These are phyloP conservation scores for Chrysoperla carnea DNA, from an alignment of 1,140 invertebrate species.

Conservation along the genomic window DNA sequence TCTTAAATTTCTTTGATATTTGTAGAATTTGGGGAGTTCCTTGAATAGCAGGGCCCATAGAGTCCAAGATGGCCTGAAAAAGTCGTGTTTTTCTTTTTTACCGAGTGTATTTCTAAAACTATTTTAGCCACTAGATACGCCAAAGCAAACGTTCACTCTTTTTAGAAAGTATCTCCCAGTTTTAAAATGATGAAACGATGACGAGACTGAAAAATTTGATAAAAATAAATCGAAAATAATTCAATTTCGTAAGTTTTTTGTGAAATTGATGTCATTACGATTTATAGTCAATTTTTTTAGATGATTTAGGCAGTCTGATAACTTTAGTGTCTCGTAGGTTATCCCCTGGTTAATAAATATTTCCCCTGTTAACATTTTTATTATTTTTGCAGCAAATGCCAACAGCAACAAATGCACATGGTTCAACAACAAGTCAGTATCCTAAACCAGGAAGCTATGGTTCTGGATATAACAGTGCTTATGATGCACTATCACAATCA, in stretches of 20 bases:
- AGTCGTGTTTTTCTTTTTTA: no score
- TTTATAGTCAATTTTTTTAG: not conserved
- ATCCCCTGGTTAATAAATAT: no score
- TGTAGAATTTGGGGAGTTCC: no score
- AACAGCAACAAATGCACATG: slow-evolving; percentile 37
- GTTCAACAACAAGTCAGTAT: slow-evolving; percentile 38
- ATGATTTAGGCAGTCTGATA: not conserved
- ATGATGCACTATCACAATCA: slow-evolving; percentile 38
- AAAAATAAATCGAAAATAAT: not conserved
- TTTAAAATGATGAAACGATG: not conserved
- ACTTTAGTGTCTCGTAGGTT: no score
- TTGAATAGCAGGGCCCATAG: no score
- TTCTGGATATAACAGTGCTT: slow-evolving; percentile 31
- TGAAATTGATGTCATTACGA: not conserved
- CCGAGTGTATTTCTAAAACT: no score
- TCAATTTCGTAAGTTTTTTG: not conserved
- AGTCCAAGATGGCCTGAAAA: no score
- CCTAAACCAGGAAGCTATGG: slow-evolving; percentile 45
- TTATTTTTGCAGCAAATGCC: slow-evolving; percentile 42
- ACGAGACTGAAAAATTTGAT: not conserved
- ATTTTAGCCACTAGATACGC: no score
- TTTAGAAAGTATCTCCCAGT: no score
- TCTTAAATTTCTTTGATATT: no score
- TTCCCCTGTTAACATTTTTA: no score
- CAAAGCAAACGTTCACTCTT: no score